Conservation (phyloP, 2,797 vertebrate genomes). For the Oreochromis grahami region DNA sequence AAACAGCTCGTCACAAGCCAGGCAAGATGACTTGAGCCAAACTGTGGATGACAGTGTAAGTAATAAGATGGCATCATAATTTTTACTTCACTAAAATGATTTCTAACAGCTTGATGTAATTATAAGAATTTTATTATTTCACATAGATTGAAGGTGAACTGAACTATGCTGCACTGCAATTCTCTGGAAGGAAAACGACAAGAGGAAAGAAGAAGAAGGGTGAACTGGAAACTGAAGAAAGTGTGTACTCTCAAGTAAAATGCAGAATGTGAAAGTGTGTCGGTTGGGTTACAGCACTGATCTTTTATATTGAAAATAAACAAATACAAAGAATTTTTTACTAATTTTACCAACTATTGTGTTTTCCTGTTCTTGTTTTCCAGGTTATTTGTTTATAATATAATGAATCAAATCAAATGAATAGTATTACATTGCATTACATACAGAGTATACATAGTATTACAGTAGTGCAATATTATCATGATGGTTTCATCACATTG, state of each 20-base stretch:
- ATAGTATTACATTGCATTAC: not conserved
- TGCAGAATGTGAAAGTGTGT: rapidly evolving
- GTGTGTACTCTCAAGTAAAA: not conserved
- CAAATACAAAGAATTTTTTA: not conserved
- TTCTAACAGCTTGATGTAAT: not conserved
- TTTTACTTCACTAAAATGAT: not conserved
- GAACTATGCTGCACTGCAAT: not conserved
- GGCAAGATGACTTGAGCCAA: not conserved
- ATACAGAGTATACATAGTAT: rapidly evolving
- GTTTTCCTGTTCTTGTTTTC: not conserved
- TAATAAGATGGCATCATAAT: not conserved
- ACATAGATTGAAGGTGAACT: not conserved
- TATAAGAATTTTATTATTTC: not conserved
- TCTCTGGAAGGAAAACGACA: not conserved
- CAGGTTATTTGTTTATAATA: not conserved
- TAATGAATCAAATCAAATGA: rapidly evolving
- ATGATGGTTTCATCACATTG: not conserved
- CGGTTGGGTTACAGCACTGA: rapidly evolving
- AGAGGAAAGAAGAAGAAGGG: not conserved
- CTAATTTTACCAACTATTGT: rapidly evolving
- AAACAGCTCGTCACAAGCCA: not conserved
- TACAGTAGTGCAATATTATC: not conserved
- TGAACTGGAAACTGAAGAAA: not conserved
- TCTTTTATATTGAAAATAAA: not conserved
- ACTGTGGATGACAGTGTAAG: not conserved